These are phyloP conservation scores for Dicyrtoma fusca DNA, from an alignment of 2,888 invertebrate genomes.

Conservation along the genomic window DNA sequence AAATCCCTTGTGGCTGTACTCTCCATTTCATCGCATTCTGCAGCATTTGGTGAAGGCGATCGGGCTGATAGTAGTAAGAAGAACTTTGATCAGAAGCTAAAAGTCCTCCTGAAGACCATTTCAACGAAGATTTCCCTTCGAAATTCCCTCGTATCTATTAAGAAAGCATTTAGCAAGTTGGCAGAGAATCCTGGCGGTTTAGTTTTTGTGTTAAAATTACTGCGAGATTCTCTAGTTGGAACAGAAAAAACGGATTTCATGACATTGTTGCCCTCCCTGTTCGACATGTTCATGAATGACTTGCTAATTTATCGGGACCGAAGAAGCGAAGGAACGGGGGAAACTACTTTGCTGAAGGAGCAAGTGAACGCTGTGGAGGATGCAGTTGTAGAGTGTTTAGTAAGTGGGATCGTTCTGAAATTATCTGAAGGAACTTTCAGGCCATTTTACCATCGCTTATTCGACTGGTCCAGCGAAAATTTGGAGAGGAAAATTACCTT, in stretches of 20 bases:
- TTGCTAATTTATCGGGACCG: constrained; percentile 58
- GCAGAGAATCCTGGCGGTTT: constrained; percentile 60
- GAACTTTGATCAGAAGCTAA: constrained; percentile 51
- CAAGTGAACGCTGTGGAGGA: constrained; percentile 70
- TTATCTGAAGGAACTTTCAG: constrained; percentile 86
- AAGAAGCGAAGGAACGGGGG: neutral
- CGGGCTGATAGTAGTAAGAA: constrained; percentile 46
- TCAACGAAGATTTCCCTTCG: constrained; percentile 52
- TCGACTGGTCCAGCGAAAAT: constrained; percentile 77
- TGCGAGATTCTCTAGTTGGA: constrained; percentile 71
- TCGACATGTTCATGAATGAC: constrained; percentile 71
- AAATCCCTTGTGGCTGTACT: constrained; percentile 47
- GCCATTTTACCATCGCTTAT: constrained; percentile 83
- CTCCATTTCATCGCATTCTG: constrained; percentile 37
- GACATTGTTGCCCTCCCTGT: constrained; percentile 70
- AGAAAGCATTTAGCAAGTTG: constrained; percentile 47
- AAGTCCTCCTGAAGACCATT: constrained; percentile 47
- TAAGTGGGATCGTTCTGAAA: constrained; percentile 75
- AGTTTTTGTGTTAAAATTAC: constrained; percentile 73
- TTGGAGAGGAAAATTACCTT: constrained; percentile 77
- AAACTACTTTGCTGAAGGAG: constrained; percentile 36
- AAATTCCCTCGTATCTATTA: constrained; percentile 48
- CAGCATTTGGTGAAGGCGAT: constrained; percentile 41
- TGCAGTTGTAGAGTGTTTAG: constrained; percentile 75
- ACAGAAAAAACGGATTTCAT: constrained; percentile 69